Conservation (phyloP, 2,113 vertebrate genomes). For the Diglossa brunneiventris region DNA sequence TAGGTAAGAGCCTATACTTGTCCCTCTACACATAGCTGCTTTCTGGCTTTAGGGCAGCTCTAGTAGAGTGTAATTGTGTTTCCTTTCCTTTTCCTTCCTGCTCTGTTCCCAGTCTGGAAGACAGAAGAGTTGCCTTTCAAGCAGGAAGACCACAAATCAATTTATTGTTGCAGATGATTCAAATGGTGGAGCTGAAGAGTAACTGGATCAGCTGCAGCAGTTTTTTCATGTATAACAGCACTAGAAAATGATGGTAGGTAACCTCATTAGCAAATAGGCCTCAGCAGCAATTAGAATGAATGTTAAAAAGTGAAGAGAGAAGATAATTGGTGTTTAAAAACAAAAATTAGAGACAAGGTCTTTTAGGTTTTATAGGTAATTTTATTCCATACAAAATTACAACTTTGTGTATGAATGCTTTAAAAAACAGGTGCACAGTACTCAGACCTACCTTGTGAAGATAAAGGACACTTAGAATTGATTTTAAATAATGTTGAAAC, state of each 20-base stretch:
- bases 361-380: not conserved
- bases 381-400: not conserved
- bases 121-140: not conserved
- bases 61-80: not conserved
- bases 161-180: not conserved
- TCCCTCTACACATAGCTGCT: not conserved
- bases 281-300: not conserved
- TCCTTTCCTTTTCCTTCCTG: not conserved
- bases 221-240: not conserved
- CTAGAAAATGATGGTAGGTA: not conserved
- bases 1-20: not conserved
- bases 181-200: not conserved
- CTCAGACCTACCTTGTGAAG: not conserved
- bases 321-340: not conserved
- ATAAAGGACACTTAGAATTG: not conserved
- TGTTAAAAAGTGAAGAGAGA: not conserved
- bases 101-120: not conserved
- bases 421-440: not conserved
- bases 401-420: not conserved
- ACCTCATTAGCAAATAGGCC: not conserved
- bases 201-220: not conserved
- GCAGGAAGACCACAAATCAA: not conserved
- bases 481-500: not conserved
- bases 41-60: not conserved
- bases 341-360: not conserved